Percentiles rank a stretch among this genome's conserved stretches.
Evolutionary conservation across 1,140 invertebrate genomes (phyloP).

Genomic region (Megalonaias nervosa): DNA sequence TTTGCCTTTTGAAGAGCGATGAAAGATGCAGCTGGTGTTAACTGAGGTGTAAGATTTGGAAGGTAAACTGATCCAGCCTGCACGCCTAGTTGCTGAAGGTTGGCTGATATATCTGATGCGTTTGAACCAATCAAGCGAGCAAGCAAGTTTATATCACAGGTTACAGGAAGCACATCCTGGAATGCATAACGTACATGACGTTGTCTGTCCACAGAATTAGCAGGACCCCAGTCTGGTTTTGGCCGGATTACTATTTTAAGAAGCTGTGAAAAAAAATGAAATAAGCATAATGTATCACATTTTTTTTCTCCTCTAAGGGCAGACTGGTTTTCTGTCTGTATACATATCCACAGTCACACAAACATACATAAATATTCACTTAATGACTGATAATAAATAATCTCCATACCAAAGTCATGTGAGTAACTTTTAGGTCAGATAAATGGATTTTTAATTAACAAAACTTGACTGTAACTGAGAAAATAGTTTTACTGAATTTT

Average conservation of each 20-base stretch:
- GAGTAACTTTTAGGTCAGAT: too few species aligned
- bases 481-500: too few species aligned
- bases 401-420: too few species aligned
- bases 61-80: constrained; percentile 14
- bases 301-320: too few species aligned
- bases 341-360: too few species aligned
- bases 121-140: constrained; percentile 22
- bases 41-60: constrained; percentile 16
- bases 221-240: constrained; percentile 28
- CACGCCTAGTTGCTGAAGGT: constrained; percentile 7
- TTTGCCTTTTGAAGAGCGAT: constrained; percentile 22
- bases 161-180: constrained; percentile 16
- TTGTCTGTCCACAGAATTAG: constrained; percentile 21
- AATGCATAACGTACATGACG: constrained; percentile 6
- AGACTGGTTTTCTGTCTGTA: too few species aligned
- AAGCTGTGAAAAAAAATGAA: constrained; percentile 11
- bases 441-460: too few species aligned
- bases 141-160: constrained; percentile 12
- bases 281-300: too few species aligned
- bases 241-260: constrained; percentile 27
- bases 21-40: constrained; percentile 26
- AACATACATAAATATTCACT: too few species aligned
- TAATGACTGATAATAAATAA: too few species aligned
- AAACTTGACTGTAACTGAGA: too few species aligned
- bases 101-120: constrained; percentile 14